Base-by-base conservation (phyloP, 2,797 vertebrate genomes). In the Pipistrellus nathusii region DNA sequence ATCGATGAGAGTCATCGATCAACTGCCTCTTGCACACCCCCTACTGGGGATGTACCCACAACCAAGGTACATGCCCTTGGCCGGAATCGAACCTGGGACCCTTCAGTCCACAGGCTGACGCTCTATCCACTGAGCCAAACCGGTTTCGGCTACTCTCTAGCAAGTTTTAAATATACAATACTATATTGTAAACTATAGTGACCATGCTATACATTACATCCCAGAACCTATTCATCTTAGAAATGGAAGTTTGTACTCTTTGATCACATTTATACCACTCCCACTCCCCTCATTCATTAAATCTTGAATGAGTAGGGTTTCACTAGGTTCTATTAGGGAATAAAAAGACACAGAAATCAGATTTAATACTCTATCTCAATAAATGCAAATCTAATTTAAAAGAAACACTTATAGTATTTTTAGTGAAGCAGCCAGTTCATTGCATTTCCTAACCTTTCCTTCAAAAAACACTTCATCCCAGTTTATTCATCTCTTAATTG, bases 401-500 rank as follows among this genome's bases (percentile, higher is more conserved):
- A 88, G 38, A 76, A 95, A 90, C 3, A 72, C 41, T 38, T 77
- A 30, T 6, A 80, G 8, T 51, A 89, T n/a, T 76, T 88, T 94
- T 71, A 76, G 57, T 77, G 20, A 88, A 80, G 25, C 15, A 68
- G 75, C 5, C n/a, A 62, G 57, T 72, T 89, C 27, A 71, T 57
- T 86, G 84, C 73, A 15, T 59, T 23, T 32, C n/a, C 38, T 69
- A 90, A 71, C 69, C 2, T 75, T 23, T 85, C 32, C 10, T 85
- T 64, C 51, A 53, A 90, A 90, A 85, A 93, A 82, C 51, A 88
- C 15, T 78, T 89, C 25, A 91, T 21, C 27, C 20, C 35, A 62
- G 68, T 78, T 83, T 72, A 93, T 30, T 88, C n/a, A 87, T 69
- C 25, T 94, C 41, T 78, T 89, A 76, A 38, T 62, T 86, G 91